Conservation (phyloP, 2,113 vertebrate genomes). For the Pseudorectes ferrugineus region DNA sequence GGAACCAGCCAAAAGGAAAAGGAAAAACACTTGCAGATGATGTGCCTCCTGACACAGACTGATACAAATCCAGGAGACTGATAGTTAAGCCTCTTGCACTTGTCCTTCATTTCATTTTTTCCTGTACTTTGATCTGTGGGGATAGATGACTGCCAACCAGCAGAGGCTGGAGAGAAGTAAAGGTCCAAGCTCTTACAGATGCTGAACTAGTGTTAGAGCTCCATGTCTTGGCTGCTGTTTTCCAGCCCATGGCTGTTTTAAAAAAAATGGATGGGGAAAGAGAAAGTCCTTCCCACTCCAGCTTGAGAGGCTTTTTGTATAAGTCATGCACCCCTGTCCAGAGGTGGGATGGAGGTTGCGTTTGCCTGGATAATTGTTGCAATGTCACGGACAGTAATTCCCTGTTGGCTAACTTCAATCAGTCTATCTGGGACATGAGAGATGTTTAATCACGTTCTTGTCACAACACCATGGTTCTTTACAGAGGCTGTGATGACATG, state of each 20-base stretch:
- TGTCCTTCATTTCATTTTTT: not conserved
- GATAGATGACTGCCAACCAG: not conserved
- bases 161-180: not conserved
- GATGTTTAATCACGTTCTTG: not conserved
- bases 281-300: not conserved
- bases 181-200: not conserved
- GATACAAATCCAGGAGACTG: not conserved
- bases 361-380: not conserved
- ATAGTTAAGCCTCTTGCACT: not conserved
- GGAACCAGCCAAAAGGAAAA: constrained; percentile 10
- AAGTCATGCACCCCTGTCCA: not conserved
- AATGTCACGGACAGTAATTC: not conserved
- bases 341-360: accelerated
- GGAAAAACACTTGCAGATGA: not conserved
- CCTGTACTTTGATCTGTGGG: not conserved
- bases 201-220: not conserved
- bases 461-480: not conserved
- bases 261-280: not conserved
- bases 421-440: not conserved
- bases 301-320: not conserved
- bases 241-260: not conserved
- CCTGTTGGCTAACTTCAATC: not conserved
- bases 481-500: not conserved
- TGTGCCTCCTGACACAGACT: not conserved
- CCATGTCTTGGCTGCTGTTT: not conserved